phyloP scores from a whole-genome alignment of 2,888 invertebrate species.

The Drosophila limbata region DNA sequence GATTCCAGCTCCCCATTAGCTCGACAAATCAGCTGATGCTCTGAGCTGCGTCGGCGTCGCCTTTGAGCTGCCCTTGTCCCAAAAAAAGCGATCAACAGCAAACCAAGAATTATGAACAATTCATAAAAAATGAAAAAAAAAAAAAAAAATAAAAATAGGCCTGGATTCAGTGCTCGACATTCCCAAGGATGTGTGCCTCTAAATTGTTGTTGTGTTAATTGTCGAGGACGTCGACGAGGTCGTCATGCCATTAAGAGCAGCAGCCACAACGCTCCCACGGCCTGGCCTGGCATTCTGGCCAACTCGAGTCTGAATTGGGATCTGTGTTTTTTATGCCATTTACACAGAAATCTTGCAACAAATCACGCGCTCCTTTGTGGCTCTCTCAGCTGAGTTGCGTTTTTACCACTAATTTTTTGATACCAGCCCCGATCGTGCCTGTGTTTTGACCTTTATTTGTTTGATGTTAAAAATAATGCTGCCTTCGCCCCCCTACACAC shows the following conservation, averaged over 20 bases:
- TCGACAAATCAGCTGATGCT: slow-evolving; percentile 69
- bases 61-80: slow-evolving; percentile 53
- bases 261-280: slow-evolving; percentile 70
- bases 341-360: slow-evolving; percentile 79
- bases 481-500: slow-evolving; percentile 30
- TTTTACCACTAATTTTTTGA: slow-evolving; percentile 60
- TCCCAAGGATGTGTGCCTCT: slow-evolving; percentile 70
- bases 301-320: slow-evolving; percentile 9
- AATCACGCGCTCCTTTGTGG: slow-evolving; percentile 74
- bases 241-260: slow-evolving; percentile 67
- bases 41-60: slow-evolving; percentile 45
- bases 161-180: slow-evolving; percentile 60
- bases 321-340: slow-evolving; percentile 72
- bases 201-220: slow-evolving; percentile 74
- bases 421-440: slow-evolving; percentile 9
- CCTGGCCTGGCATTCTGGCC: slow-evolving; percentile 38
- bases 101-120: slow-evolving; percentile 67
- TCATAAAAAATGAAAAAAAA: slow-evolving; percentile 56
- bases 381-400: slow-evolving; percentile 35
- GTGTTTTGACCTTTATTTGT: slow-evolving; percentile 75
- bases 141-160: too few species aligned
- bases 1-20: slow-evolving; percentile 15
- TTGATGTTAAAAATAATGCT: slow-evolving; percentile 69
- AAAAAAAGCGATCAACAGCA: slow-evolving; percentile 36
- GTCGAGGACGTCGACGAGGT: slow-evolving; percentile 43